Base-by-base conservation (phyloP, 2,888 invertebrate species). In the Mactromeris polynyma region DNA sequence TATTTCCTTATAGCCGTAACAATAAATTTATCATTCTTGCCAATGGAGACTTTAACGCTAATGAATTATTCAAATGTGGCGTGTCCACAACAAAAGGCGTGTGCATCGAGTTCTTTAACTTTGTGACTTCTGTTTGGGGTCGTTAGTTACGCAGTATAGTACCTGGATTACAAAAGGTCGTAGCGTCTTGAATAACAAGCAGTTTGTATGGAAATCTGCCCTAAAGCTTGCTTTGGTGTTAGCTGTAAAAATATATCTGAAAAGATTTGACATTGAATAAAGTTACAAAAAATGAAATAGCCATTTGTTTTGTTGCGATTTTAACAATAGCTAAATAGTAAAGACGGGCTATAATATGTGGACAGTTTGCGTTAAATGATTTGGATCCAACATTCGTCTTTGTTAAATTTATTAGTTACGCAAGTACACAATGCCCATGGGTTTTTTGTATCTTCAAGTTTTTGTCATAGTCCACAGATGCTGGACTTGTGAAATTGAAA, bases 401-500 rank as follows among this genome's bases (percentile, higher is more conserved):
- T 78, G 77, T 87, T 81, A 14, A 42, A 58, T 78, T 79, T 69
- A 42, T 51, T 82, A 77, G 86, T 87, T 81, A 87, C 87, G 85
- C 78, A 54, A 85, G 87, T 91, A 84, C 89, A 89, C 91, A 91
- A 91, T 89, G 89, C 91, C 87, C 80, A 17, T 31, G 54, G 90
- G 89, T 81, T 85, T 73, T 69, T 89, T 33, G 40, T 46, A 79
- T 85, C 51, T 51, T 54, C 51, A 51, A 31, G 36, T 54, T 51
- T 84, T 84, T 84, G 78, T 78, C 33, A 40, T n/a, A 14, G 84
- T 31, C 51, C 77, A 87, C 90, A 90, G 90, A 90, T 89, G 90
- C 90, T 82, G 90, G 90, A 89, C 90, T 58, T 64, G 82, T 90
- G 89, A 87, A 85, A 89, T 85, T 69, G 80, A 89, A 85, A 81